phyloP scores from a whole-genome alignment of 1,140 invertebrate genomes.

The Eueides isabella region DNA sequence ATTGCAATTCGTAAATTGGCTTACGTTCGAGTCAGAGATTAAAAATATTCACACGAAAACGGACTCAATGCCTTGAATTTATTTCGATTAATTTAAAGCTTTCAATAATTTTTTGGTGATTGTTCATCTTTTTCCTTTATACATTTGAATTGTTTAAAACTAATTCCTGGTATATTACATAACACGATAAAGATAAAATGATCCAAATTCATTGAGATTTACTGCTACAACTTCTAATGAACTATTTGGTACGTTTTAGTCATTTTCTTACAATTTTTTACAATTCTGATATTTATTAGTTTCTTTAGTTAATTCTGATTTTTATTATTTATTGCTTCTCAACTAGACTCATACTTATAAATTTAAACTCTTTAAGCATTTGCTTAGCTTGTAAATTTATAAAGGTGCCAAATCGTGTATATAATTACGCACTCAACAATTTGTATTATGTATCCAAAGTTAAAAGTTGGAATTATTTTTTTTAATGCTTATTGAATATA shows the following conservation, averaged over 20 bases:
- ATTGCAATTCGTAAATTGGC: not conserved
- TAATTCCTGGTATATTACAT: not conserved
- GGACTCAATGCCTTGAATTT: not conserved
- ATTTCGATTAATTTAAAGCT: no score
- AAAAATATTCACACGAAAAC: not conserved
- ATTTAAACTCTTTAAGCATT: constrained; percentile 19
- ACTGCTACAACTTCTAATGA: no score
- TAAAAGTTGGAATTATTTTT: no score
- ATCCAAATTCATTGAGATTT: no score
- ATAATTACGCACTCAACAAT: not conserved
- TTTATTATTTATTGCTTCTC: constrained; percentile 49
- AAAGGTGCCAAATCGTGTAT: not conserved
- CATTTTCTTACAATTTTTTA: no score
- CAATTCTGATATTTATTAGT: no score
- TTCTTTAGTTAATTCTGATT: constrained; percentile 51
- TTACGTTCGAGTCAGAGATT: not conserved
- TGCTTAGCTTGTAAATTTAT: not conserved
- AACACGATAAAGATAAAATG: no score
- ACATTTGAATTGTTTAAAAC: not conserved
- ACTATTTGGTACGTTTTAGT: no score
- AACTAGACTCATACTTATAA: constrained; percentile 39
- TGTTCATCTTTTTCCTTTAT: not conserved
- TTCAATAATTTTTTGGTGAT: no score
- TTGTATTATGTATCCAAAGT: not conserved
- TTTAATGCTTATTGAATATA: no score